Evolutionary conservation across 1,140 invertebrate genomes (phyloP).

Genomic region (Drosophila sturtevanti): DNA sequence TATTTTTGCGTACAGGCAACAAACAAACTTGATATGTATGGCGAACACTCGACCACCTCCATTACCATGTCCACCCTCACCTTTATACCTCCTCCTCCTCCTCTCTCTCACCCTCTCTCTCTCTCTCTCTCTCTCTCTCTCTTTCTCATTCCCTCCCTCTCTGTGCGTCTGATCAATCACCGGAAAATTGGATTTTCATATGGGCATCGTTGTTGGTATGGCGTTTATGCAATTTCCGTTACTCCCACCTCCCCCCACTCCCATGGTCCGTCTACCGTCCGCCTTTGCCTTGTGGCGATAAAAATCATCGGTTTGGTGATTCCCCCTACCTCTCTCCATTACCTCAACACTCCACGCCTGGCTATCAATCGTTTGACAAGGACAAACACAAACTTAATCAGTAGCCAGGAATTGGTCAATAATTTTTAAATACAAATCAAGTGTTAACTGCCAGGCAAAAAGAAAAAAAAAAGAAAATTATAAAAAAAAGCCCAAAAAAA

Average conservation of each 20-base stretch:
- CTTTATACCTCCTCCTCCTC: too few relatives aligned
- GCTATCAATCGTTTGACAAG: constrained; percentile 51
- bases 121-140: background rate
- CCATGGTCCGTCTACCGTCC: constrained; percentile 6
- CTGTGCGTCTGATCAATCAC: constrained; percentile 74
- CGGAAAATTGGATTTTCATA: constrained; percentile 83
- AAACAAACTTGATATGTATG: constrained; percentile 61
- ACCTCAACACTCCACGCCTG: background rate
- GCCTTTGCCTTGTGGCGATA: constrained; percentile 63
- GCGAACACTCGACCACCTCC: constrained; percentile 16
- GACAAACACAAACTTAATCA: constrained; percentile 76
- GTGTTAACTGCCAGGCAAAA: constrained; percentile 62
- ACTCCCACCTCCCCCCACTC: too few relatives aligned
- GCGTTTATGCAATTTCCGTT: constrained; percentile 70
- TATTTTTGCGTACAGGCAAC: constrained; percentile 70
- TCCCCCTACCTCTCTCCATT: background rate
- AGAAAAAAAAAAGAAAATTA: background rate
- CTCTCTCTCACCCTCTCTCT: too few relatives aligned
- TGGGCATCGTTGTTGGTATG: constrained; percentile 34
- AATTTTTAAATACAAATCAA: constrained; percentile 80
- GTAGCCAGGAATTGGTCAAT: constrained; percentile 74
- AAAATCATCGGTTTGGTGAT: constrained; percentile 63
- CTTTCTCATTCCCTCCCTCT: constrained; percentile 3
- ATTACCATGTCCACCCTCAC: too few relatives aligned
- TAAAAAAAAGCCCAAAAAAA: constrained; percentile 15